phyloP scores from a whole-genome alignment of 2,113 vertebrate genomes.

The Spilogale gracilis region DNA sequence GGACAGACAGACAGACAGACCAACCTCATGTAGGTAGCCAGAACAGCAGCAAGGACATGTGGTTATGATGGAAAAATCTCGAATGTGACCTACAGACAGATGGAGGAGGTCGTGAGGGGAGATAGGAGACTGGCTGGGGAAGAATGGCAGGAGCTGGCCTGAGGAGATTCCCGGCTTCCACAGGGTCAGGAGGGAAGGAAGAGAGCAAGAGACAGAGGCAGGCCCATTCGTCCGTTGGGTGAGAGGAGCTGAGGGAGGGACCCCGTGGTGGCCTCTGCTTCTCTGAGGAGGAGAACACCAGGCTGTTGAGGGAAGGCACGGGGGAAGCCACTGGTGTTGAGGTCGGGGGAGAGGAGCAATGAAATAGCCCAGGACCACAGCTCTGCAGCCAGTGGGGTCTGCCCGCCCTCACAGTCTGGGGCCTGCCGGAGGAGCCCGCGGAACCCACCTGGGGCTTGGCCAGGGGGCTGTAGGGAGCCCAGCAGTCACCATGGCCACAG shows the following conservation, averaged over 20 bases:
- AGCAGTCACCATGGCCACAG: not conserved
- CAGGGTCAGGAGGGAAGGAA: not conserved
- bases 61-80: not conserved
- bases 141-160: not conserved
- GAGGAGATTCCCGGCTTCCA: not conserved
- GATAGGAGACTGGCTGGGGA: not conserved
- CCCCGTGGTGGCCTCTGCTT: not conserved
- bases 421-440: not conserved
- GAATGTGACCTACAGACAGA: not conserved
- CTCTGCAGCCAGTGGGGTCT: not conserved
- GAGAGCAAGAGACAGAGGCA: not conserved
- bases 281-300: not conserved
- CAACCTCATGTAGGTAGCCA: not conserved
- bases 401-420: not conserved
- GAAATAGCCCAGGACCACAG: fast-evolving
- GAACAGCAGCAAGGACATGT: not conserved
- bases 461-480: not conserved
- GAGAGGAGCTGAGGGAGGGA: not conserved
- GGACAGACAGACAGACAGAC: not conserved
- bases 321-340: not conserved
- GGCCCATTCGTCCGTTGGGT: not conserved
- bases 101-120: not conserved
- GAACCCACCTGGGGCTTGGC: not conserved
- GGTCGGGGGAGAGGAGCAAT: not conserved
- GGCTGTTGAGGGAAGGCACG: not conserved